A percentile compares a stretch with the other conserved stretches of the same genome.
These are phyloP conservation scores for Himalopsyche japonica DNA, from an alignment of 2,888 invertebrate species.

Conservation along the genomic window DNA sequence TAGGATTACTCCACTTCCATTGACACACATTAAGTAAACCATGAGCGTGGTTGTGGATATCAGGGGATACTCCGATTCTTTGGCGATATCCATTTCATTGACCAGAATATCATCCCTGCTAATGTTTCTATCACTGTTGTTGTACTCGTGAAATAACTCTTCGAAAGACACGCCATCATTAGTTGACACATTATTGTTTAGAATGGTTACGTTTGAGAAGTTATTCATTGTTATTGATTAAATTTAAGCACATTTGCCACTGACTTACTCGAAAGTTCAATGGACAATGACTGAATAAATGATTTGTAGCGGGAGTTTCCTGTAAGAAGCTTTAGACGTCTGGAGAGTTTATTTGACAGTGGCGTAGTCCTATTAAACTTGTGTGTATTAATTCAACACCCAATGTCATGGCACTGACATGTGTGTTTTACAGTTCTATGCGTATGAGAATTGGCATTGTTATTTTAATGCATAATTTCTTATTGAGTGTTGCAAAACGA, in stretches of 20 bases:
- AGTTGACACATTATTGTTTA: not conserved
- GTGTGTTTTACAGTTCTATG: no score
- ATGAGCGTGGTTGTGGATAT: constrained; percentile 52
- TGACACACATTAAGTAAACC: constrained; percentile 50
- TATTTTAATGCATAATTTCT: no score
- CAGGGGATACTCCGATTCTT: not conserved
- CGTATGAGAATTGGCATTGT: no score
- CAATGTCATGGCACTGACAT: no score
- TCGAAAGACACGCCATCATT: not conserved
- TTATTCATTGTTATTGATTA: not conserved
- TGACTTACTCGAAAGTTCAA: not conserved
- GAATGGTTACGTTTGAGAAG: not conserved
- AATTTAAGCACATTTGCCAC: not conserved
- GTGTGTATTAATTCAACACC: no score
- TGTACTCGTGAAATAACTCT: not conserved
- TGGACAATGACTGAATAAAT: not conserved
- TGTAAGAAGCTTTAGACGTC: not conserved
- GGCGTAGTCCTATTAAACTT: not conserved
- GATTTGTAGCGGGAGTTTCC: constrained; percentile 1
- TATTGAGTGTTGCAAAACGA: no score
- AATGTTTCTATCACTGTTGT: not conserved
- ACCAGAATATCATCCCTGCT: not conserved
- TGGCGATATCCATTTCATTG: not conserved
- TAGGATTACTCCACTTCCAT: constrained; percentile 54
- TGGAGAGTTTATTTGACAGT: not conserved